phyloP scores from a whole-genome alignment of 1,140 invertebrate genomes.

The Sitobion miscanthi region DNA sequence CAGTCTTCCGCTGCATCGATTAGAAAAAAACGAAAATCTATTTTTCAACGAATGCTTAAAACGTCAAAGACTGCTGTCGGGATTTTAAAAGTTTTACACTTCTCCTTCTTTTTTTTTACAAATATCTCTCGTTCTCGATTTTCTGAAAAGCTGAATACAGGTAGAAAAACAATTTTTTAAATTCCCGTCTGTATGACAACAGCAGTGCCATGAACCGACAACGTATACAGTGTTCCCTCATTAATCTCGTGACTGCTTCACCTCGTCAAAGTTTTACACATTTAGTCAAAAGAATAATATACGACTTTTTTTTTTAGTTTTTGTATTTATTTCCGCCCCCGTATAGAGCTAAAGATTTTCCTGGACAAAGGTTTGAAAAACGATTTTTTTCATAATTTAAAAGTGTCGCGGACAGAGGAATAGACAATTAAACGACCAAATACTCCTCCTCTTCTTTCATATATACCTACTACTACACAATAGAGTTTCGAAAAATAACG shows the following conservation, averaged over 20 bases:
- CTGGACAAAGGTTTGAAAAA: conserved; percentile 44
- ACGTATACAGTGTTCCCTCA: not conserved
- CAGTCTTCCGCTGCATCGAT: not conserved
- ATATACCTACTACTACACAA: not conserved
- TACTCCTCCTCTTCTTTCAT: not conserved
- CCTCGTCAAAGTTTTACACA: conserved; percentile 45
- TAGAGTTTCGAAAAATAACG: conserved; percentile 24
- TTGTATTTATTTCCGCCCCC: no score
- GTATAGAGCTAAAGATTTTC: not conserved
- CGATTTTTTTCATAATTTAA: conserved; percentile 35
- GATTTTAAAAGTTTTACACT: not conserved
- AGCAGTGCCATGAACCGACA: not conserved
- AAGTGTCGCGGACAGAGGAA: conserved; percentile 41
- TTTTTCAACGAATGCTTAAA: conserved; percentile 4
- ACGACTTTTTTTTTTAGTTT: not conserved
- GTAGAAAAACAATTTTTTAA: conserved; percentile 13
- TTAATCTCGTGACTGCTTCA: conserved; percentile 28
- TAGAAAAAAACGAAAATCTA: not conserved
- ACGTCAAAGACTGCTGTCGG: not conserved
- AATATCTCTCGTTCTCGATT: not conserved
- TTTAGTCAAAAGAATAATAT: conserved; percentile 29
- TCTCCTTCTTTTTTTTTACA: not conserved
- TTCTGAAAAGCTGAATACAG: not conserved
- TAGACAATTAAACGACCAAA: conserved; percentile 17
- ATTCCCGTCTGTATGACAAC: not conserved